Conservation (phyloP, 2,113 vertebrate genomes). For the Marmota monax region DNA sequence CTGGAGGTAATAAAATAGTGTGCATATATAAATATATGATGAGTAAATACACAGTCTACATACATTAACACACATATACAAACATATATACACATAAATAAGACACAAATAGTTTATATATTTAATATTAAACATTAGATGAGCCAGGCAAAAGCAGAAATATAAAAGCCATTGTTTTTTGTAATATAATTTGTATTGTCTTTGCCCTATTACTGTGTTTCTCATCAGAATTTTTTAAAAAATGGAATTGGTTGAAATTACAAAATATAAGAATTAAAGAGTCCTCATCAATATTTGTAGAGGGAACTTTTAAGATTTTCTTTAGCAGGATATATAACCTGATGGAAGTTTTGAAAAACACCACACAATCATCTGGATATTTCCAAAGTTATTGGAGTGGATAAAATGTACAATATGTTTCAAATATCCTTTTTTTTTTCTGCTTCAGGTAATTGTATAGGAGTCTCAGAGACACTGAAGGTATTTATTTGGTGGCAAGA, state of each 20-base stretch:
- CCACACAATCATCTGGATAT: background rate
- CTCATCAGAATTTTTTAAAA: background rate
- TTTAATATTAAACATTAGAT: background rate
- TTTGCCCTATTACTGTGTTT: background rate
- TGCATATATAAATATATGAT: background rate
- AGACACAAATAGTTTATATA: background rate
- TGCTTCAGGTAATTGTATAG: background rate
- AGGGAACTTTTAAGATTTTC: background rate
- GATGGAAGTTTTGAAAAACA: background rate
- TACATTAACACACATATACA: background rate
- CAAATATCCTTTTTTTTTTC: background rate
- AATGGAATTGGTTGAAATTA: background rate
- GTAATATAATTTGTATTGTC: background rate
- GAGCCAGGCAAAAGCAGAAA: background rate
- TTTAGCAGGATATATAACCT: background rate
- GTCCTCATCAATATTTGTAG: background rate
- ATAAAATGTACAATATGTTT: background rate
- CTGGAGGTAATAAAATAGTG: background rate
- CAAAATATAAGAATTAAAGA: background rate
- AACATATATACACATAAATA: background rate
- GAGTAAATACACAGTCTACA: background rate
- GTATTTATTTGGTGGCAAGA: background rate
- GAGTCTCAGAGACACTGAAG: rapidly evolving
- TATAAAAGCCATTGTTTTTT: background rate
- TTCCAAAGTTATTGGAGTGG: background rate